These are phyloP conservation scores for Dascyllus trimaculatus DNA, from an alignment of 2,113 vertebrate species.

Conservation along the genomic window DNA sequence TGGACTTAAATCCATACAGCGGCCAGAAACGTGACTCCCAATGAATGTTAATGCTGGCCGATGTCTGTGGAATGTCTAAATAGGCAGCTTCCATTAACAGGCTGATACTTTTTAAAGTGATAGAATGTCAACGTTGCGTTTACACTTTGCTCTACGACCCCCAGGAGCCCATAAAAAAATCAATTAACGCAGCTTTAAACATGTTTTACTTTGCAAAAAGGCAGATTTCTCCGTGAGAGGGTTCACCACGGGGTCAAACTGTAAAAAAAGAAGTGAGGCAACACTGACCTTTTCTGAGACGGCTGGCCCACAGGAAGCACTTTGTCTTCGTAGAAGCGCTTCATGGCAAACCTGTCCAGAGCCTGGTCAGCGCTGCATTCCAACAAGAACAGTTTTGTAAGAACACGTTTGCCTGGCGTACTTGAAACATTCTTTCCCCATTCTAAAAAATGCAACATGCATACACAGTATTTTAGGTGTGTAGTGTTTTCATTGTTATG, in stretches of 20 bases:
- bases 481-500: neutral
- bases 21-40: neutral
- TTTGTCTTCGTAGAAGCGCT: conserved; percentile 99
- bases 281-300: conserved; percentile 94
- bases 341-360: conserved; percentile 99
- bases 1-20: neutral
- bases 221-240: neutral
- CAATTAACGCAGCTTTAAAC: conserved; percentile 1
- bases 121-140: neutral
- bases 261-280: conserved; percentile 41
- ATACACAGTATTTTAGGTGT: neutral
- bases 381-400: conserved; percentile 22
- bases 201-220: neutral
- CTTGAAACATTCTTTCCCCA: neutral
- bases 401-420: neutral
- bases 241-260: conserved; percentile 33
- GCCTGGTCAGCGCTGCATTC: conserved; percentile 92
- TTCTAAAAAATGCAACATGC: too few relatives aligned
- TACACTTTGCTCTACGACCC: neutral
- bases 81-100: neutral
- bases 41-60: neutral
- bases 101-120: neutral
- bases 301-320: conserved; percentile 96
- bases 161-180: conserved; percentile 10
- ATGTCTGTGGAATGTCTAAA: neutral